phyloP scores from a whole-genome alignment of 2,113 vertebrate genomes.

The Crotalus helleri region DNA sequence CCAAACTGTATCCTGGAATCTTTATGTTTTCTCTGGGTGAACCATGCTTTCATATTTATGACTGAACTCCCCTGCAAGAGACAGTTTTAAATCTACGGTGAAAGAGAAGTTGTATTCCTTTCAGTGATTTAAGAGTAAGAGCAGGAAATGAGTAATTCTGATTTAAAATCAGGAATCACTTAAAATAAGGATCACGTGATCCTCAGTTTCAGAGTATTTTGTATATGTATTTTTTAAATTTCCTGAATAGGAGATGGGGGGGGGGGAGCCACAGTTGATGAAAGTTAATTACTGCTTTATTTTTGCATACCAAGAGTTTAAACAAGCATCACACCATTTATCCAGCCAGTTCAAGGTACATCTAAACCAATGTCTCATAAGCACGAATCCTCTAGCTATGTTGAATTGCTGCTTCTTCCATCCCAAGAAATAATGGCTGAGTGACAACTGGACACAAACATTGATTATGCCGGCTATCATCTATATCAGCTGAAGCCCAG shows the following conservation, averaged over 20 bases:
- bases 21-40: slow-evolving; percentile 53
- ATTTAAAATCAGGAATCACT: slow-evolving; percentile 69
- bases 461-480: neutral
- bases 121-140: slow-evolving; percentile 40
- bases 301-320: slow-evolving; percentile 35
- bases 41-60: slow-evolving; percentile 55
- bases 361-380: neutral
- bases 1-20: slow-evolving; percentile 57
- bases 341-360: neutral
- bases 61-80: slow-evolving; percentile 51
- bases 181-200: slow-evolving; percentile 69
- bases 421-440: neutral
- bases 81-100: slow-evolving; percentile 54
- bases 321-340: neutral
- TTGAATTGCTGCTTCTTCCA: neutral
- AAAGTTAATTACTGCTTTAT: neutral
- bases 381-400: neutral
- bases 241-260: neutral
- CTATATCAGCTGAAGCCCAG: neutral
- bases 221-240: neutral
- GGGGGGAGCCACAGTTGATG: neutral
- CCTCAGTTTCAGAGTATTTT: slow-evolving; percentile 58
- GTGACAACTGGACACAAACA: neutral
- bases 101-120: slow-evolving; percentile 57
- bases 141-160: slow-evolving; percentile 52